Base-by-base conservation (phyloP, 2,888 invertebrate species). In the Venustoraphidia nigricollis region DNA sequence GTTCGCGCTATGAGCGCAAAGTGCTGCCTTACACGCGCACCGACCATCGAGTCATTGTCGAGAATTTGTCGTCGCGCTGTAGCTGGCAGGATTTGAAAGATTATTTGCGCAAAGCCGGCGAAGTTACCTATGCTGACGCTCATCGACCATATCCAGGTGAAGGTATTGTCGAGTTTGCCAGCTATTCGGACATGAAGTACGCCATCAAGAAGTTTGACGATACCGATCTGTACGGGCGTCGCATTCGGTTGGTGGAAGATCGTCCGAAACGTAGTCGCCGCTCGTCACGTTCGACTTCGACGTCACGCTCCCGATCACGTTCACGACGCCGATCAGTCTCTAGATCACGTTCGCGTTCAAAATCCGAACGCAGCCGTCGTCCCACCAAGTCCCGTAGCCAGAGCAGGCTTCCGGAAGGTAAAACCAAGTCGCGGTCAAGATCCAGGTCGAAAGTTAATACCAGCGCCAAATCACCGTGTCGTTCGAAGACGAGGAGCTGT, bases 41-140 rank as follows among this genome's bases (percentile, higher is more conserved):
- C 59, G 92, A 94, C 72, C 87, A 92, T 67, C 82, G 94, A 56
- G 77, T 95, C 54, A 81, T 90, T 66, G 92, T 95, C 58, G 93
- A 95, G 71, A 95, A 95, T 72, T 76, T 95, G 54, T 93, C 92
- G 55, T 92, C 91, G 65, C 81, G 93, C 61, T 91, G 93, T 64
- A 93, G 92, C 74, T 95, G 94, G 94, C 94, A 95, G 93, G 94
- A 95, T 71, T 75, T 96, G 69, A 96, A 96, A 75, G 96, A 96
- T 74, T 91, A 90, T 70, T 94, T 96, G 93, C 83, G 95, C 60
- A 90, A 92, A 68, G 92, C 92, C 58, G 95, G 95, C 54, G 96
- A 96, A 73, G 95, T 96, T 9, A 94, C 94, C 36, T 96, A 92
- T 66, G 95, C 96, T 58, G 95, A 79, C 68, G 96, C 95, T 11